Conservation (phyloP, 1,140 invertebrate species). For the Drosophila pseudoobscura region DNA sequence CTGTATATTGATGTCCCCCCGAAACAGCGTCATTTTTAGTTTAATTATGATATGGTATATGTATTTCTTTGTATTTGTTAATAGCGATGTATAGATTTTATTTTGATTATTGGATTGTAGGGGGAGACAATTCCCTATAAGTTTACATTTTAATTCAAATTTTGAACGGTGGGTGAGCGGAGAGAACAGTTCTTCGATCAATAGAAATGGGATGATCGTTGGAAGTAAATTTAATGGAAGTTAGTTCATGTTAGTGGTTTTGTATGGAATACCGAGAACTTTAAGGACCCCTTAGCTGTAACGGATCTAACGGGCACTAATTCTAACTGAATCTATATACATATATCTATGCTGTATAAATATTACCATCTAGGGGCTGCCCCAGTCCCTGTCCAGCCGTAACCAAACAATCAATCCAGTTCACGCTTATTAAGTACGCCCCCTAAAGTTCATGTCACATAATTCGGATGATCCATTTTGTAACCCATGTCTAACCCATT, state of each 20-base stretch:
- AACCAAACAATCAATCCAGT: slow-evolving; percentile 30
- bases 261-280: slow-evolving; percentile 16
- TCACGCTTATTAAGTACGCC: slow-evolving; percentile 54
- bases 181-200: too few species aligned
- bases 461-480: slow-evolving; percentile 38
- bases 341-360: not conserved
- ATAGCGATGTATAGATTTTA: slow-evolving; percentile 23
- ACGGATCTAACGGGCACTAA: slow-evolving; percentile 35
- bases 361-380: slow-evolving; percentile 30
- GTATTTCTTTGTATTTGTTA: slow-evolving; percentile 33
- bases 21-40: slow-evolving; percentile 49
- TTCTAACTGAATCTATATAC: slow-evolving; percentile 31
- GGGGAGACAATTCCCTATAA: slow-evolving; percentile 17
- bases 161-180: slow-evolving; percentile 12
- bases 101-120: slow-evolving; percentile 29
- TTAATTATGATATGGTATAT: slow-evolving; percentile 42
- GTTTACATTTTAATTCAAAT: slow-evolving; percentile 26
- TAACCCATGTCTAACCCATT: slow-evolving; percentile 55
- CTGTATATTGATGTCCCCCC: slow-evolving; percentile 19
- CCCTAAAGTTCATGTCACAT: slow-evolving; percentile 39
- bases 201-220: not conserved
- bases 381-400: slow-evolving; percentile 3
- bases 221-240: not conserved
- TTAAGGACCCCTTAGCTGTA: slow-evolving; percentile 13
- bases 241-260: slow-evolving; percentile 25